A percentile compares a stretch with the other conserved stretches of the same genome.
These are phyloP conservation scores for Drosophila recens DNA, from an alignment of 2,888 invertebrate species.

Conservation along the genomic window DNA sequence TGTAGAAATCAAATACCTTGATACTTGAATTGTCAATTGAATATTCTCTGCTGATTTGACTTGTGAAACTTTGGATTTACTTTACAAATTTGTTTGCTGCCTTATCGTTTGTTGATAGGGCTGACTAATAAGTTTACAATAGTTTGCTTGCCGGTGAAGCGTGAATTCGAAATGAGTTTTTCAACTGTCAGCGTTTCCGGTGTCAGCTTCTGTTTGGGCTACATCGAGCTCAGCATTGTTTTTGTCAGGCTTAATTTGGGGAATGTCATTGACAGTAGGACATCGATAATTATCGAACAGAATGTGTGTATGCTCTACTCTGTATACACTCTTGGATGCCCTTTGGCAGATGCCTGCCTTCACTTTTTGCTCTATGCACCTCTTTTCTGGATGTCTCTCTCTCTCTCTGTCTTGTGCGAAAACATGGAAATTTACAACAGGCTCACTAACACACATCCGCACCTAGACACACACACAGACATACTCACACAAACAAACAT, in stretches of 20 bases:
- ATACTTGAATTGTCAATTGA: background rate
- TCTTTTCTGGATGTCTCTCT: slow-evolving; percentile 20
- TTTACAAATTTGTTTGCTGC: background rate
- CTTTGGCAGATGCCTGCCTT: slow-evolving; percentile 48
- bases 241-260: slow-evolving; percentile 20
- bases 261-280: slow-evolving; percentile 56
- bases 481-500: slow-evolving; percentile 11
- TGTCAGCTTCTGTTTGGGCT: slow-evolving; percentile 4
- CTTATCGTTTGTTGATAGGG: background rate
- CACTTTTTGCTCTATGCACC: slow-evolving; percentile 2
- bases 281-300: slow-evolving; percentile 71
- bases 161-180: slow-evolving; percentile 11
- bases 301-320: slow-evolving; percentile 28
- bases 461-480: slow-evolving; percentile 8
- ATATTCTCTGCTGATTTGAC: background rate
- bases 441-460: slow-evolving; percentile 24
- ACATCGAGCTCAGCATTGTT: background rate
- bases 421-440: slow-evolving; percentile 68
- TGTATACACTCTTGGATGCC: slow-evolving; percentile 18
- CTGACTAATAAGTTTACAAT: background rate
- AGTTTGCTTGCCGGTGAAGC: background rate
- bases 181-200: slow-evolving; percentile 2
- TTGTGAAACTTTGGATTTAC: background rate
- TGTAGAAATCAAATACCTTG: background rate
- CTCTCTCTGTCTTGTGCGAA: slow-evolving; percentile 38